Base-by-base conservation (phyloP, 2,797 vertebrate genomes). In the Aphelocoma californica region DNA sequence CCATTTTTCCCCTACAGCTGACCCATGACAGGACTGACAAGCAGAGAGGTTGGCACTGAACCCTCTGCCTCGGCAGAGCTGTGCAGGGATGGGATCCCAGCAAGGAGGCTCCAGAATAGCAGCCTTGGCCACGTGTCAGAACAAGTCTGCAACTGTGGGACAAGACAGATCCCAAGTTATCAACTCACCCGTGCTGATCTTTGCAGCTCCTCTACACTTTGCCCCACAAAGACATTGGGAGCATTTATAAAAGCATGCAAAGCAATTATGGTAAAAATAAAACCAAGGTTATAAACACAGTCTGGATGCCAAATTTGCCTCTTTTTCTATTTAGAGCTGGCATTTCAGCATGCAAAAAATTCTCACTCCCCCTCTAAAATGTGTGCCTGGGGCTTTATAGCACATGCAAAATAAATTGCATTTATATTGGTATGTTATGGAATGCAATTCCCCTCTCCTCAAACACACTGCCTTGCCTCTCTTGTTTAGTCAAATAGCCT, bases 341-440 rank as follows among this genome's bases (percentile, higher is more conserved):
- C 34, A 84, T 83, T 91, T 69, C 67, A 93, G 67, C 53, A 44
- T 1, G 51, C 51, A 92, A 38, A 79, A 54, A 75, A 86, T 66
- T 84, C 73, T 92, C 88, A 58, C 86, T 40, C 62, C 14, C 47
- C 53, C 74, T 54, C 54, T 71, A 50, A 94, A 89, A 95, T 2
- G 47, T 71, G 83, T 75, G 90, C 86, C 80, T 88, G 32, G 29
- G 70, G 85, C 93, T 88, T 94, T 40, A 92, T 4, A 87, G 82
- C 94, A 96, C 96, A 97, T 96, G 78, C 62, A 96, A 96, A 96
- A 96, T 86, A 82, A 96, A 96, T 86, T 95, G 93, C 91, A 92
- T 95, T 94, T 91, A 94, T 93, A 97, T 94, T 82, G 81, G 89
- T 67, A 88, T 74, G 67, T 94, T 93, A 95, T 67, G 82, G 96